Base-by-base conservation (phyloP, 2,888 invertebrate species). In the Nomada ruficornis region DNA sequence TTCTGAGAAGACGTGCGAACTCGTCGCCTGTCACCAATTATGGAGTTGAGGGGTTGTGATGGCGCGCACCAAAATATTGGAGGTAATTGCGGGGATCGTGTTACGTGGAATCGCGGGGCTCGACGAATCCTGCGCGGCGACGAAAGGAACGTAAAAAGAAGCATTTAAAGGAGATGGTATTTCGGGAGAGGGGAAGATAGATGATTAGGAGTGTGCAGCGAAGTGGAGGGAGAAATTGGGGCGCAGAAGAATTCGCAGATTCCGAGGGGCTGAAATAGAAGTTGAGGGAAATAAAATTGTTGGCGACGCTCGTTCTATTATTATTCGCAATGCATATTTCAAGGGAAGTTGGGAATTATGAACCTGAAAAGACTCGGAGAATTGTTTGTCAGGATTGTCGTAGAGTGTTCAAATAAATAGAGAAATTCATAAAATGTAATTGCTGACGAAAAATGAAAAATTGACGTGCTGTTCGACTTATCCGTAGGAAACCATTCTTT, bases 1-100 rank as follows among this genome's bases (percentile, higher is more conserved):
- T 82, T 82, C 80, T 68, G 47, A 64, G 82, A 81, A 81, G 81
- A 83, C 59, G 65, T 60, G 62, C 77, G 82, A 68, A 76, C 72
- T 65, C 77, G 59, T 65, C 50, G 62, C 44, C 80, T 77, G 82
- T 80, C 82, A 72, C 82, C 82, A 83, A 83, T 83, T 83, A 83
- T 64, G 82, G 82, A 50, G 80, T 70, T 65, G 64, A 44, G 67
- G 55, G 59, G 52, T 52, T 36, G 36, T 36, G 36, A 36, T 7
- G 36, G 36, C 54, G 50, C 55, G 62, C 52, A 71, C 82, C 72
- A 60, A 83, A 81, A 83, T 83, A 81, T 83, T 83, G 73, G 20
- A 60, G 64, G 52, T 82, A 83, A 83, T 83, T 79, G 77, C 54
- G 11, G 18, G 57, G 71, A 82, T 82, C 83, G 82, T 68, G 74